Evolutionary conservation across 2,888 invertebrate species (phyloP).

Genomic region (Polyommatus icarus): DNA sequence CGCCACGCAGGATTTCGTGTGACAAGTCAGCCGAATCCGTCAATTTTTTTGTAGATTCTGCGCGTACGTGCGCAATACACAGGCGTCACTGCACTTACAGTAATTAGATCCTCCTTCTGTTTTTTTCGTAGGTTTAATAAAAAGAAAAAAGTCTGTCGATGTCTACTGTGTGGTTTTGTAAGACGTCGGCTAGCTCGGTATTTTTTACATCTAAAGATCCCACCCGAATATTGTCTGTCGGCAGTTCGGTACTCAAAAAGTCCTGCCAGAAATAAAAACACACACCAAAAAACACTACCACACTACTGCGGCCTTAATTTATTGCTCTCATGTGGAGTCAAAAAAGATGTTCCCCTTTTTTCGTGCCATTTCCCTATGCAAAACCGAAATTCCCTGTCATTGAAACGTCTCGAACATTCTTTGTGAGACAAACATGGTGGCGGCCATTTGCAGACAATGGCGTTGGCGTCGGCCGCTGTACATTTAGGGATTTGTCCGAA

Average conservation of each 20-base stretch:
- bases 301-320: not conserved
- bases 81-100: too few relatives aligned
- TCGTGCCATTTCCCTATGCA: slow-evolving; percentile 50
- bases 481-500: slow-evolving; percentile 57
- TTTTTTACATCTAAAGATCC: not conserved
- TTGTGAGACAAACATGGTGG: slow-evolving; percentile 57
- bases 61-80: too few relatives aligned
- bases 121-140: too few relatives aligned
- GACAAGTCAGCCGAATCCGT: not conserved
- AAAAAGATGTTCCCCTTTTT: slow-evolving; percentile 37
- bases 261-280: not conserved
- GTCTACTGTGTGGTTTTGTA: too few relatives aligned
- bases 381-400: slow-evolving; percentile 56
- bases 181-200: not conserved
- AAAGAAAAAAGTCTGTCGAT: too few relatives aligned
- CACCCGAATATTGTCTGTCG: not conserved
- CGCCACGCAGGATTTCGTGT: not conserved
- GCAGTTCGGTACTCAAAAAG: not conserved
- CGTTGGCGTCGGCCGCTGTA: slow-evolving; percentile 55
- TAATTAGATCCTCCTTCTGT: too few relatives aligned
- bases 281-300: not conserved
- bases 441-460: slow-evolving; percentile 74
- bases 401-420: slow-evolving; percentile 56
- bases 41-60: too few relatives aligned
- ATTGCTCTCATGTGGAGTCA: slow-evolving; percentile 8